Conservation (phyloP, 2,888 invertebrate genomes). For the Lampropteryx suffumata region DNA sequence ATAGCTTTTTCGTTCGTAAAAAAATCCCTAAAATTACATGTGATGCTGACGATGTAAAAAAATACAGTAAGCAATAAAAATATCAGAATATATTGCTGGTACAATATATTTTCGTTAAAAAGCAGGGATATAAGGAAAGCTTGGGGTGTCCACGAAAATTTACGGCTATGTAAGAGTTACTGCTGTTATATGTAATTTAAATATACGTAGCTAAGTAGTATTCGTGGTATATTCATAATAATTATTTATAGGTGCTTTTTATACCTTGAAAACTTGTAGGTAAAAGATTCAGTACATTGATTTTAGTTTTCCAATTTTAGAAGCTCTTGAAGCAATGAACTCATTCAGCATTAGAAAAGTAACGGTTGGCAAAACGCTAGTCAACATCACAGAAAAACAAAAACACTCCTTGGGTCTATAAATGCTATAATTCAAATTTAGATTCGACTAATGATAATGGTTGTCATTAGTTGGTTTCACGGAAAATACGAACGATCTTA, state of each 20-base stretch:
- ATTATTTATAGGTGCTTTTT: too few relatives aligned
- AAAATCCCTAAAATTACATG: too few relatives aligned
- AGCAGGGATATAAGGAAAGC: neutral
- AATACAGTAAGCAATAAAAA: neutral
- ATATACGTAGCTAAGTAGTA: neutral
- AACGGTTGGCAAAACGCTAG: slow-evolving; percentile 27
- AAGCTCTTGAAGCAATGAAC: slow-evolving; percentile 21
- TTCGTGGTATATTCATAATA: too few relatives aligned
- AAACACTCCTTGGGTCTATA: neutral
- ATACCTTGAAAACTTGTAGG: neutral
- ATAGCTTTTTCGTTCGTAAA: too few relatives aligned
- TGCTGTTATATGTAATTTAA: neutral
- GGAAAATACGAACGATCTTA: too few relatives aligned
- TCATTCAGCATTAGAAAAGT: slow-evolving; percentile 19
- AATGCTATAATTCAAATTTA: too few relatives aligned
- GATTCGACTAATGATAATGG: too few relatives aligned
- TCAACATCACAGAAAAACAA: slow-evolving; percentile 10
- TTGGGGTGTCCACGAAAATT: slow-evolving; percentile 2
- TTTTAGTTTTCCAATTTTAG: slow-evolving; percentile 2
- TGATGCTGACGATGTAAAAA: too few relatives aligned
- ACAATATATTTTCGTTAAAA: slow-evolving; percentile 8
- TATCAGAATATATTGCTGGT: neutral
- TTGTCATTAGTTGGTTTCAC: too few relatives aligned
- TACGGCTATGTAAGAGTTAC: slow-evolving; percentile 1
- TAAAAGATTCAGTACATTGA: slow-evolving; percentile 1